phyloP scores from a whole-genome alignment of 2,888 invertebrate genomes.

The Oscheius sp. region DNA sequence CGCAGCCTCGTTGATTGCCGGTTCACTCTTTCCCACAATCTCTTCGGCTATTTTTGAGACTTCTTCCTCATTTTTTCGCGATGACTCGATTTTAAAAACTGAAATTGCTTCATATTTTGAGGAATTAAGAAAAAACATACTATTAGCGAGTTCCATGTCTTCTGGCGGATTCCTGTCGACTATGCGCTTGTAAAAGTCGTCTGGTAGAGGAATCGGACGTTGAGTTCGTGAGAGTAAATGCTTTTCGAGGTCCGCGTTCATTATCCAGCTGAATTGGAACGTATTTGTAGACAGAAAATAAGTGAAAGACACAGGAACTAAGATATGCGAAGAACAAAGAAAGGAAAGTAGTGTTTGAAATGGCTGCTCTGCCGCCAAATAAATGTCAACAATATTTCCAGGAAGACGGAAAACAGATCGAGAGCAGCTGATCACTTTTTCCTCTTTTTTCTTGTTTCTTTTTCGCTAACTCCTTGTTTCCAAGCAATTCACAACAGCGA shows the following conservation, averaged over 20 bases:
- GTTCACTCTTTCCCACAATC: constrained; percentile 2
- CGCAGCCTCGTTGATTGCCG: not conserved
- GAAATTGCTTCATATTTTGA: not conserved
- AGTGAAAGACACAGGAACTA: too few relatives aligned
- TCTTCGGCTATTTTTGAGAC: not conserved
- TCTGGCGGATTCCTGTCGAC: constrained; percentile 6
- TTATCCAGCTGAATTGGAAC: not conserved
- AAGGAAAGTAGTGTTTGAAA: too few relatives aligned
- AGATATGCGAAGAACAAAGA: too few relatives aligned
- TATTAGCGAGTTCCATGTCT: not conserved
- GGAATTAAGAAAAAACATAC: not conserved
- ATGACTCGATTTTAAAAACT: not conserved
- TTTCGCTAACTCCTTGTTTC: too few relatives aligned
- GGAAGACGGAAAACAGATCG: too few relatives aligned
- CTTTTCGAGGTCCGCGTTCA: not conserved
- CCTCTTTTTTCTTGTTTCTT: too few relatives aligned
- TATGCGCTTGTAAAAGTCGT: constrained; percentile 3
- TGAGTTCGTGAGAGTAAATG: not conserved
- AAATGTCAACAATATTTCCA: too few relatives aligned
- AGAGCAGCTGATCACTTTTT: too few relatives aligned
- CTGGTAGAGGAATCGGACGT: constrained; percentile 12
- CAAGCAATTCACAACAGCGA: too few relatives aligned
- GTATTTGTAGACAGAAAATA: not conserved
- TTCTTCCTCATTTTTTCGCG: not conserved
- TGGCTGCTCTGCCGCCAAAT: too few relatives aligned